These are phyloP conservation scores for Regulus satrapa DNA, from an alignment of 2,113 vertebrate species.

Conservation along the genomic window DNA sequence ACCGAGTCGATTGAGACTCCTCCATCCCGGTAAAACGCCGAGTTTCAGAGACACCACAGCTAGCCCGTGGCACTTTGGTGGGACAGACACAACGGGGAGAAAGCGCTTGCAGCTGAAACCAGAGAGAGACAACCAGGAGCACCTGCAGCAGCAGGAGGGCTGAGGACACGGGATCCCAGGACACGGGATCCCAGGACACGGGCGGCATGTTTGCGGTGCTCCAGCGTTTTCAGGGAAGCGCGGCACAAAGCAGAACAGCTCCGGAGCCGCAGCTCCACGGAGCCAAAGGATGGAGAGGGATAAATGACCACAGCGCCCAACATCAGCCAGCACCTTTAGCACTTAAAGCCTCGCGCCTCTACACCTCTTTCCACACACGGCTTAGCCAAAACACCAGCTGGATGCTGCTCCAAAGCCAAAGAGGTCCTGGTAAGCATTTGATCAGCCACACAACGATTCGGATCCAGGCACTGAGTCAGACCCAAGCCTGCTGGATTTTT, in stretches of 20 bases:
- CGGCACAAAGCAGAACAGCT: neutral
- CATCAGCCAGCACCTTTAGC: neutral
- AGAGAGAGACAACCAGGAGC: neutral
- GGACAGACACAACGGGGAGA: neutral
- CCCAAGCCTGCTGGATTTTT: neutral
- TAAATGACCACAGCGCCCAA: rapidly evolving
- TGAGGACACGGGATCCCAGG: neutral
- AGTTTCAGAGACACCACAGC: neutral
- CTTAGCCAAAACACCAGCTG: neutral
- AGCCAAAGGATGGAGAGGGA: neutral
- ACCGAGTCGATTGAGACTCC: neutral
- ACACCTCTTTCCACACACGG: rapidly evolving
- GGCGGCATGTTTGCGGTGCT: rapidly evolving
- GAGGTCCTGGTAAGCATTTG: neutral
- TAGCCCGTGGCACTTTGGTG: neutral
- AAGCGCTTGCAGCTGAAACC: neutral
- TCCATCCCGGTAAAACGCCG: neutral
- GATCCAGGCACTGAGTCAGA: neutral
- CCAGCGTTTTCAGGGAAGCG: neutral
- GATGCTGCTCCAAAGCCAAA: neutral
- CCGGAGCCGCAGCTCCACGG: rapidly evolving
- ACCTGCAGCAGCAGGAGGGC: neutral
- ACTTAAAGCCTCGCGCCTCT: neutral
- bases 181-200: rapidly evolving
- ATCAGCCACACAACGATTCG: neutral